phyloP scores from a whole-genome alignment of 2,888 invertebrate genomes.

The Apodemia mormo region DNA sequence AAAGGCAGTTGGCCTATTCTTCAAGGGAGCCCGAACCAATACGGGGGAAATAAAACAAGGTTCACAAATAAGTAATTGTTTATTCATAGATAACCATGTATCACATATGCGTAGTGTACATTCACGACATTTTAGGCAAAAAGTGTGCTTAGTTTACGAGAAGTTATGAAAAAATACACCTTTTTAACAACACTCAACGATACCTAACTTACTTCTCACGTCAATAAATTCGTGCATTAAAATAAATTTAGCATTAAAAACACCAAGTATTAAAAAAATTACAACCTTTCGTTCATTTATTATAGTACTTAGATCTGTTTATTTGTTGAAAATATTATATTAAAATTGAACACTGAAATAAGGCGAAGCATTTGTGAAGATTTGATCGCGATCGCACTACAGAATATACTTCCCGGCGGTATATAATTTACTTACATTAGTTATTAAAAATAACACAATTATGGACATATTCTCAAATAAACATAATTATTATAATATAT shows the following conservation, averaged over 20 bases:
- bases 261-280: constrained; percentile 52
- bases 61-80: constrained; percentile 61
- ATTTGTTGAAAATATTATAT: not conserved
- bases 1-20: too few species aligned
- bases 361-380: not conserved
- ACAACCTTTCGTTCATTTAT: constrained; percentile 52
- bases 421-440: too few species aligned
- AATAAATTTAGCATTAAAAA: constrained; percentile 60
- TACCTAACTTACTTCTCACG: constrained; percentile 52
- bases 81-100: constrained; percentile 77
- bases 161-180: constrained; percentile 65
- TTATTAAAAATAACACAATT: too few species aligned
- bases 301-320: constrained; percentile 1
- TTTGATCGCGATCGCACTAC: not conserved
- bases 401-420: too few species aligned
- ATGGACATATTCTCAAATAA: too few species aligned
- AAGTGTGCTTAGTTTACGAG: constrained; percentile 66
- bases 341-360: not conserved
- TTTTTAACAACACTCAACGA: constrained; percentile 54
- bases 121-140: constrained; percentile 74
- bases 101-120: constrained; percentile 78
- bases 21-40: too few species aligned
- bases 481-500: too few species aligned
- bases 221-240: constrained; percentile 77
- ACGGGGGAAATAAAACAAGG: constrained; percentile 43